Evolutionary conservation across 2,113 vertebrate genomes (phyloP).

Genomic region (Ammospiza nelsoni): DNA sequence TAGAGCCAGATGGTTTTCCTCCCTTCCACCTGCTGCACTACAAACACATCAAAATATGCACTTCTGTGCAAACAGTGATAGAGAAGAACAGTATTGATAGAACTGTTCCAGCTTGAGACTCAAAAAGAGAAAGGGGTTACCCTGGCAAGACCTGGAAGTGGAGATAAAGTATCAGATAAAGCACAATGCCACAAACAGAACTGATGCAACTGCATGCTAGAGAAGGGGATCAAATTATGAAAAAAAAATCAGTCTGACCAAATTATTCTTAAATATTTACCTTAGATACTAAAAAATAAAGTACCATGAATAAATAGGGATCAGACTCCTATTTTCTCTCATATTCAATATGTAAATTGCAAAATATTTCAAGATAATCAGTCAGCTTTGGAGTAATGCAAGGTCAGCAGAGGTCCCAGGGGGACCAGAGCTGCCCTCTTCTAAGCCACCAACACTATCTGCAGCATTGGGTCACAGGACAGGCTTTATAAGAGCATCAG

Average conservation of each 20-base stretch:
- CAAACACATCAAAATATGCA: not conserved
- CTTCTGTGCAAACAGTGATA: not conserved
- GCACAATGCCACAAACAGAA: not conserved
- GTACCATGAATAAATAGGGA: not conserved
- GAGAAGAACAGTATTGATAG: not conserved
- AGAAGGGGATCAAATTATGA: not conserved
- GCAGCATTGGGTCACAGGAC: not conserved
- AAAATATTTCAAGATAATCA: not conserved
- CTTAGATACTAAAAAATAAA: not conserved
- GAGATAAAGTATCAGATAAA: not conserved
- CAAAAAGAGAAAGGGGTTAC: not conserved
- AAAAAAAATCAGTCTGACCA: not conserved
- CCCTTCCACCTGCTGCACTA: not conserved
- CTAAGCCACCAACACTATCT: not conserved
- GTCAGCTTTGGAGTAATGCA: not conserved
- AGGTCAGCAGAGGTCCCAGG: not conserved
- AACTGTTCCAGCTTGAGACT: not conserved
- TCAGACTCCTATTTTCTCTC: not conserved
- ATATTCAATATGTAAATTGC: not conserved
- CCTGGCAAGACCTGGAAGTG: not conserved
- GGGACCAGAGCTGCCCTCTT: not conserved
- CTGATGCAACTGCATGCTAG: not conserved
- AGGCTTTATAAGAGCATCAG: not conserved
- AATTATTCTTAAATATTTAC: not conserved
- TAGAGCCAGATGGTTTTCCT: not conserved